These are phyloP conservation scores for Xestia ashworthii DNA, from an alignment of 2,888 invertebrate genomes.

Conservation along the genomic window DNA sequence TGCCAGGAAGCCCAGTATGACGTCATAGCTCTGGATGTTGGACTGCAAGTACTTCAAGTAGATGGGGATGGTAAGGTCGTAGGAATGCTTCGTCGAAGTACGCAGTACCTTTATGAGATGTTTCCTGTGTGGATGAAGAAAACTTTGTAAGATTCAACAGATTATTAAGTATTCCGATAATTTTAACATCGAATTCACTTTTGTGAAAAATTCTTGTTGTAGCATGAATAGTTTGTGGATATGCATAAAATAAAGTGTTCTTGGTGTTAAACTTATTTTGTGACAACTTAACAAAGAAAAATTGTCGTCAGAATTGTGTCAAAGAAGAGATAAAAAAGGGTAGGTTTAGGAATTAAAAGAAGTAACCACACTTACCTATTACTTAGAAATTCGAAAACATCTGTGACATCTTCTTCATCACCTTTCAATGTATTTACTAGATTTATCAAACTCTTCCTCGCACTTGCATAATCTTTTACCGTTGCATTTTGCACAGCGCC, in stretches of 20 bases:
- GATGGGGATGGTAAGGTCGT: conserved; percentile 81
- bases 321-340: background rate
- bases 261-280: background rate
- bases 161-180: background rate
- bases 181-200: background rate
- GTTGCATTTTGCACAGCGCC: conserved; percentile 70
- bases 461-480: conserved; percentile 70
- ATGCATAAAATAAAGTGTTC: background rate
- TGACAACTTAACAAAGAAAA: background rate
- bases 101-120: conserved; percentile 74
- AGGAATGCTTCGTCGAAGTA: conserved; percentile 78
- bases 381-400: conserved; percentile 77
- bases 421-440: conserved; percentile 72
- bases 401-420: conserved; percentile 62
- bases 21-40: conserved; percentile 79
- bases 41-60: conserved; percentile 85
- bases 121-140: conserved; percentile 72
- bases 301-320: too few relatives aligned
- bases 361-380: conserved; percentile 72
- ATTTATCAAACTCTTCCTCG: conserved; percentile 75
- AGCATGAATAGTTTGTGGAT: background rate
- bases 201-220: background rate
- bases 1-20: conserved; percentile 80
- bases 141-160: background rate
- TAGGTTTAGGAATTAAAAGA: background rate